These are phyloP conservation scores for Orientallactaga sibirica DNA, from an alignment of 2,797 vertebrate species.

Conservation along the genomic window DNA sequence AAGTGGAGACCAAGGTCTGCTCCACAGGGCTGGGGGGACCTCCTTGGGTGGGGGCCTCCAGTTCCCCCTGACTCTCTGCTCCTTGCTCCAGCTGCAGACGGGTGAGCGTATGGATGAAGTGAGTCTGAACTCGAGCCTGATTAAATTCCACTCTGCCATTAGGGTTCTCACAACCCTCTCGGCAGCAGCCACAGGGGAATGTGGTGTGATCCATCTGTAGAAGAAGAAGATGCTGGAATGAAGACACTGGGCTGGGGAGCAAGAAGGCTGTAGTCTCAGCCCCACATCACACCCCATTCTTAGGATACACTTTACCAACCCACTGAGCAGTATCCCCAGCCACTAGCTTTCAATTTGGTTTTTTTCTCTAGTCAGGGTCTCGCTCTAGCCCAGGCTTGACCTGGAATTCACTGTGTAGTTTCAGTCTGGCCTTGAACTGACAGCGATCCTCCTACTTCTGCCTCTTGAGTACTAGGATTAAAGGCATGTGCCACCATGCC, in stretches of 20 bases:
- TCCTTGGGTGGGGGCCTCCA: neutral
- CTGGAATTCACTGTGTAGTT: too few relatives aligned
- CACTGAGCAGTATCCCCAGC: too few relatives aligned
- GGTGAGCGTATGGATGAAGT: constrained; percentile 98
- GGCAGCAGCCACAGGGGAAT: constrained; percentile 97
- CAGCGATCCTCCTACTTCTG: too few relatives aligned
- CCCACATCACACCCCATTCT: neutral
- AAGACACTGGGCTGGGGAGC: neutral
- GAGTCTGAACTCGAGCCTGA: constrained; percentile 96
- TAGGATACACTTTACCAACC: too few relatives aligned
- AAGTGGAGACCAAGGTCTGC: neutral
- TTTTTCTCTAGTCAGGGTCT: too few relatives aligned
- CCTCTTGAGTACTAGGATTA: too few relatives aligned
- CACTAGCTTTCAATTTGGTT: too few relatives aligned
- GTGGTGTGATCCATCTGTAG: constrained; percentile 97
- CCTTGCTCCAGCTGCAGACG: constrained; percentile 97
- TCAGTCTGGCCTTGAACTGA: too few relatives aligned
- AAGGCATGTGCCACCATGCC: too few relatives aligned
- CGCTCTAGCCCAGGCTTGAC: too few relatives aligned
- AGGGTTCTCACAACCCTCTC: constrained; percentile 95
- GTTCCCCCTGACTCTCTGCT: constrained; percentile 87
- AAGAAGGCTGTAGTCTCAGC: neutral
- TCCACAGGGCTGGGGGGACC: neutral
- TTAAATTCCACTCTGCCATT: constrained; percentile 98
- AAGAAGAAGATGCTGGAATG: neutral